Percentiles rank a stretch among this genome's conserved stretches.
Conservation (phyloP, 1,140 invertebrate genomes). For the Planococcus citri region DNA sequence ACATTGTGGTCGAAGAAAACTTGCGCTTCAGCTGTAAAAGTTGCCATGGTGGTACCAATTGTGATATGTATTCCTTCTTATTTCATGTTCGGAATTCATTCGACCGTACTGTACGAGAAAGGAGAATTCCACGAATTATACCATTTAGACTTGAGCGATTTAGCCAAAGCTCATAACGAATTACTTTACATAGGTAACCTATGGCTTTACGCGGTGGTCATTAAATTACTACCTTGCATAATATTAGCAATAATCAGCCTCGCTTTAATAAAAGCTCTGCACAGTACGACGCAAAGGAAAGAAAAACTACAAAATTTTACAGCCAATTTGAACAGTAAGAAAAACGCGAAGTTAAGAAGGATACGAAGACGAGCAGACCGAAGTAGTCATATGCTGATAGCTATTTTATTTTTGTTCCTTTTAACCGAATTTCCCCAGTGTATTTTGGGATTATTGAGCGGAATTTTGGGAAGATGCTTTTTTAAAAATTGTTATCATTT, state of each 20-base stretch:
- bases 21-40: constrained; percentile 56
- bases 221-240: constrained; percentile 73
- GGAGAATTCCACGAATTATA: constrained; percentile 28
- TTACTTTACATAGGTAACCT: constrained; percentile 53
- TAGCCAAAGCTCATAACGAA: constrained; percentile 33
- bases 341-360: neutral
- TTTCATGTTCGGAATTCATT: constrained; percentile 42
- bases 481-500: constrained; percentile 61
- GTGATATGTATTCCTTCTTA: constrained; percentile 76
- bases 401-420: constrained; percentile 79
- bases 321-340: neutral
- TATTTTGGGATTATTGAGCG: constrained; percentile 62
- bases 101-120: constrained; percentile 24
- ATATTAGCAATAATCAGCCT: constrained; percentile 60
- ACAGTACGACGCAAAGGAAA: neutral
- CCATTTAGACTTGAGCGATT: constrained; percentile 41
- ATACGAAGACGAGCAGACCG: constrained; percentile 51
- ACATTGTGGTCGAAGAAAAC: constrained; percentile 61
- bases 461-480: constrained; percentile 54
- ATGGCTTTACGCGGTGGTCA: constrained; percentile 71
- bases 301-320: constrained; percentile 9
- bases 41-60: constrained; percentile 67
- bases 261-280: neutral
- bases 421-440: constrained; percentile 76
- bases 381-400: constrained; percentile 86